Percentiles rank a stretch among this genome's conserved stretches.
Conservation (phyloP, 2,888 invertebrate species). For the Argynnis bischoffii region DNA sequence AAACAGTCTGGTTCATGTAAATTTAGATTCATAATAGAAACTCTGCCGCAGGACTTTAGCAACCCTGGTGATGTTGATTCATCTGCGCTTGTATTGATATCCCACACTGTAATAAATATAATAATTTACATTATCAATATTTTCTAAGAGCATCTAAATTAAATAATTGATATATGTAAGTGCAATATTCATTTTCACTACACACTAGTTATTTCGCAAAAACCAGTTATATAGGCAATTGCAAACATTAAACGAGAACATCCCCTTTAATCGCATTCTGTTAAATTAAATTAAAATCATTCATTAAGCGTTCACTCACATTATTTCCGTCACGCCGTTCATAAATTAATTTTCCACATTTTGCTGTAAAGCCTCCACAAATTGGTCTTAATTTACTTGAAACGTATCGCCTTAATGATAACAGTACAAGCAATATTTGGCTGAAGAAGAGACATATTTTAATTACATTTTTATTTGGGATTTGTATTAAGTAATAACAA, state of each 20-base stretch:
- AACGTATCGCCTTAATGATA: slow-evolving; percentile 74
- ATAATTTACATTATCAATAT: background rate
- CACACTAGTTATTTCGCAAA: slow-evolving; percentile 15
- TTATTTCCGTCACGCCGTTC: slow-evolving; percentile 68
- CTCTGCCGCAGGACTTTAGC: slow-evolving; percentile 3
- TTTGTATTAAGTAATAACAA: background rate
- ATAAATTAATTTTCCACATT: slow-evolving; percentile 75
- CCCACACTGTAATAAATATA: background rate
- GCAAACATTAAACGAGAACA: slow-evolving; percentile 33
- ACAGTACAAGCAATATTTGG: slow-evolving; percentile 70
- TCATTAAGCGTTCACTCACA: slow-evolving; percentile 66
- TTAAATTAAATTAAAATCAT: slow-evolving; percentile 66
- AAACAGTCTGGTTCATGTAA: background rate
- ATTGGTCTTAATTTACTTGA: slow-evolving; percentile 77
- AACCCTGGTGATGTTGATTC: background rate
- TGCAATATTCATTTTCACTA: background rate
- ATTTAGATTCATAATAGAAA: slow-evolving; percentile 13
- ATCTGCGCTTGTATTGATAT: slow-evolving; percentile 7
- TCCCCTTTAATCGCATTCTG: slow-evolving; percentile 38
- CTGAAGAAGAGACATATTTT: slow-evolving; percentile 27
- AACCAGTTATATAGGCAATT: slow-evolving; percentile 27
- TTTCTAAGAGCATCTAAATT: background rate
- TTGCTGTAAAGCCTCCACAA: slow-evolving; percentile 72
- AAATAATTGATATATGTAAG: background rate
- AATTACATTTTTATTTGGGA: slow-evolving; percentile 22